Base-by-base conservation (phyloP, 1,140 invertebrate species). In the Coenobita brevimanus region DNA sequence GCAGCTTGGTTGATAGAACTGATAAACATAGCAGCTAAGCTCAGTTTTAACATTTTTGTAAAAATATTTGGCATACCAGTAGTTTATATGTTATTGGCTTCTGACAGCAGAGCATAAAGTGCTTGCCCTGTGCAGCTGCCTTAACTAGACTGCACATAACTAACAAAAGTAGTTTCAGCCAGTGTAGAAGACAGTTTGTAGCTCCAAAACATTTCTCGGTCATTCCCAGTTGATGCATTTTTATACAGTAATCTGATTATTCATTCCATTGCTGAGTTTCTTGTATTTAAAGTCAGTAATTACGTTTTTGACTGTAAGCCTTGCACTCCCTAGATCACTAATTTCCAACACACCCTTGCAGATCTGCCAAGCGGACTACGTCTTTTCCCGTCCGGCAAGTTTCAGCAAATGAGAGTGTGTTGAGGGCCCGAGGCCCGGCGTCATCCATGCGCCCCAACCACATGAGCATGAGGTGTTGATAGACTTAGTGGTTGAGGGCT, bases 351-450 rank as follows among this genome's bases (percentile, higher is more conserved):
- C 54, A 50, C 15, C 15, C 43, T 87, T 87, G 21, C 85, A 87
- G 85, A 80, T 87, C 85, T 87, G 85, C 85, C 85, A 87, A 87
- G 67, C 85, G 85, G 85, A 87, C 85, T 87, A 87, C 85, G 43
- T 87, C 85, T 60, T 87, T 87, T 73, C 85, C 85, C 85, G 85
- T 87, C 64, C 85, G 75, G 85, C 75, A 43, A 87, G 85, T 64
- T 87, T 87, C 85, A 87, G 85, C 85, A 87, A 87, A 50, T 87
- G 85, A 87, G 60, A 76, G 85, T 41, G 64, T 87, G 36, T 57
- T 87, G 64, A 15, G 76, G 41, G 80, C 85, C 36, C 62, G 85
- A 54, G 76, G 76, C 36, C 80, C 85, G 4, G 80, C 85, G 10
- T 76, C 80, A 21, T 81, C 85, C 8, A 64, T 67, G 33, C 60